Conservation (phyloP, 2,113 vertebrate species). For the Emydocephalus ijimae region DNA sequence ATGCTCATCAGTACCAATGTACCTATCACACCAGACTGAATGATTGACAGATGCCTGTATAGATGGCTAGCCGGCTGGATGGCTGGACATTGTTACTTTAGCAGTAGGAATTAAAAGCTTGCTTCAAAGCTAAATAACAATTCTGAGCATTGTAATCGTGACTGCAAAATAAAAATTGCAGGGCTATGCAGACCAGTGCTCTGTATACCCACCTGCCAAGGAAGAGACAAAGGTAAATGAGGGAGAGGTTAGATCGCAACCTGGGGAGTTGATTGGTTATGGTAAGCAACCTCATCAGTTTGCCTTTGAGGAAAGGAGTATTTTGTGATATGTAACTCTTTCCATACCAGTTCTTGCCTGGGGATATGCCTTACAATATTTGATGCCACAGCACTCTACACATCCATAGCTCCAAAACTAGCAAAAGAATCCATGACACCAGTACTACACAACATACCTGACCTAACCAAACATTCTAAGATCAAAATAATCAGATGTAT, state of each 20-base stretch:
- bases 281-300: background rate
- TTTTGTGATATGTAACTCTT: background rate
- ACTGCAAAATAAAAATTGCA: background rate
- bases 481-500: background rate
- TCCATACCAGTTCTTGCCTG: background rate
- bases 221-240: background rate
- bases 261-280: background rate
- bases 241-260: background rate
- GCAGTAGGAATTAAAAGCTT: background rate
- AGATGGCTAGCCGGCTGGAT: background rate
- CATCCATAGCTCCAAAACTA: background rate
- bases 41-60: background rate
- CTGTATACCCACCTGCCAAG: background rate
- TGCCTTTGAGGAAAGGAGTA: background rate
- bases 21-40: background rate
- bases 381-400: background rate
- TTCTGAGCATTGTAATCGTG: background rate
- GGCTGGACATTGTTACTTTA: too few species aligned
- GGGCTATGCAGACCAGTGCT: background rate
- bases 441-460: background rate
- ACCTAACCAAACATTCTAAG: background rate
- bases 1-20: background rate
- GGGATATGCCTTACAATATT: background rate
- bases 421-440: background rate
- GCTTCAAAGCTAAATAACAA: background rate